Evolutionary conservation across 2,797 vertebrate species (phyloP).

Genomic region (Myioborus miniatus): DNA sequence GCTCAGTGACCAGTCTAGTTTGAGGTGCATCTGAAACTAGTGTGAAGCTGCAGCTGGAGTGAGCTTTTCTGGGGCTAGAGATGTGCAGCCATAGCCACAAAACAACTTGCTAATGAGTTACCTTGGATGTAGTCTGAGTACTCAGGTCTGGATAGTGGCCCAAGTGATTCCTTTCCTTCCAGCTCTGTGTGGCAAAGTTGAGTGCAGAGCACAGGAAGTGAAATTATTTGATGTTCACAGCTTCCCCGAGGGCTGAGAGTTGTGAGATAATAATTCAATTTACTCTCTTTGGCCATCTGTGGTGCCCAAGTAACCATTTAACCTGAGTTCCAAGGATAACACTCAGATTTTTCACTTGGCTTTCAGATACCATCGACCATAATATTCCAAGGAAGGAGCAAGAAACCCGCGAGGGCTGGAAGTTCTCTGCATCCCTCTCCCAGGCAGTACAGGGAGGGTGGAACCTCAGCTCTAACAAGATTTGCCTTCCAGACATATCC

Average conservation of each 20-base stretch:
- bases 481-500: slow-evolving; percentile 58
- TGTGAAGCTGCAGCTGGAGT: neutral
- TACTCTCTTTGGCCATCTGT: neutral
- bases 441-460: neutral
- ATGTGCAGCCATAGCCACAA: neutral
- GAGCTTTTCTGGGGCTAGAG: neutral
- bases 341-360: neutral
- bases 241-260: neutral
- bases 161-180: neutral
- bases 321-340: neutral
- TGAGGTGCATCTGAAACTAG: neutral
- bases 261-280: neutral
- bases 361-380: slow-evolving; percentile 95
- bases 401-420: neutral
- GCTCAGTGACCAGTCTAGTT: neutral
- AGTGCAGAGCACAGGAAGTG: neutral
- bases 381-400: slow-evolving; percentile 62
- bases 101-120: neutral
- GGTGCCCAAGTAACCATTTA: neutral
- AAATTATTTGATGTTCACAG: neutral
- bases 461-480: slow-evolving; percentile 25
- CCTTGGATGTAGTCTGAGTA: neutral
- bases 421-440: slow-evolving; percentile 19
- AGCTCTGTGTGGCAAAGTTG: neutral
- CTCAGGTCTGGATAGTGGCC: neutral